phyloP scores from a whole-genome alignment of 1,140 invertebrate species.

The Procambarus clarkii region DNA sequence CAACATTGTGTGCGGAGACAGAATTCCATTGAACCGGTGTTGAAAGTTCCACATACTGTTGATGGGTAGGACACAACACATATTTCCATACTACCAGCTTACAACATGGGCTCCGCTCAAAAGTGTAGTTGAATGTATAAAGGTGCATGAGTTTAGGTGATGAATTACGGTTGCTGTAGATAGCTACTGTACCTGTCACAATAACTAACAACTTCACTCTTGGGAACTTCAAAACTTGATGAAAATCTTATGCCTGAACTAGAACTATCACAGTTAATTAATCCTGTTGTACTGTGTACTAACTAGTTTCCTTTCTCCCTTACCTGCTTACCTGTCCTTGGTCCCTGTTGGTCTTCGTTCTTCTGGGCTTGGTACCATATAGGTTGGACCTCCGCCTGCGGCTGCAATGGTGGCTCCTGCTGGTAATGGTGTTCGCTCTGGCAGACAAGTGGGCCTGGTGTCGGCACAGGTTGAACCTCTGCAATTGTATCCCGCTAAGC shows the following conservation, averaged over 20 bases:
- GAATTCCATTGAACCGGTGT: neutral
- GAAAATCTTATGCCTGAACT: neutral
- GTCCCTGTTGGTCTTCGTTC: constrained; percentile 20
- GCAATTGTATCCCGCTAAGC: neutral
- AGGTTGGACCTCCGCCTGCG: constrained; percentile 22
- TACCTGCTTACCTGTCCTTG: constrained; percentile 28
- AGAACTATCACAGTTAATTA: neutral
- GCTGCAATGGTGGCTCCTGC: constrained; percentile 11
- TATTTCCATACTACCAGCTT: neutral
- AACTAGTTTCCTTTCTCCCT: constrained; percentile 20
- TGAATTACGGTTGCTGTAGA: neutral
- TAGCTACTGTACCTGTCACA: neutral
- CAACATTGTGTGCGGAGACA: too few relatives aligned
- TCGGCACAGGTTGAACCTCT: constrained; percentile 1
- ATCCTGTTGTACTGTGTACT: neutral
- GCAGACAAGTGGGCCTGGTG: constrained; percentile 40
- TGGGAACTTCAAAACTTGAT: neutral
- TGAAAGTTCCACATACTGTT: neutral
- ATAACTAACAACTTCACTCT: constrained; percentile 13
- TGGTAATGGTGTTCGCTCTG: constrained; percentile 11
- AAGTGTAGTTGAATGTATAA: neutral
- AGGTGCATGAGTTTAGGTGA: neutral
- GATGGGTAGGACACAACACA: neutral
- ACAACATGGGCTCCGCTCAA: neutral
- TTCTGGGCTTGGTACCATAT: constrained; percentile 36